phyloP scores from a whole-genome alignment of 2,888 invertebrate genomes.

The Acleris sparsana region DNA sequence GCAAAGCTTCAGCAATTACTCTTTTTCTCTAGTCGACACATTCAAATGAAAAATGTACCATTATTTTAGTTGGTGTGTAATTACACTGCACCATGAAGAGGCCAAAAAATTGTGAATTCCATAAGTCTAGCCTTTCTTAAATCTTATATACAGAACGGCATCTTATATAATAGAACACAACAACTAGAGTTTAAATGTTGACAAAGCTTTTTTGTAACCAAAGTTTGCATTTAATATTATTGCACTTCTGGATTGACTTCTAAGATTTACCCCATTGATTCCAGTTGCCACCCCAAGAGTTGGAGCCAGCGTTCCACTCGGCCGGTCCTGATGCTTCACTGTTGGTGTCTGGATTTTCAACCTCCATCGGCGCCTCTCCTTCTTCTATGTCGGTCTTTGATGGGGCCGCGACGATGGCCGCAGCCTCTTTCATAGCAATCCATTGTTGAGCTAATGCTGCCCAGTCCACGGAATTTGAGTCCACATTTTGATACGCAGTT shows the following conservation, averaged over 20 bases:
- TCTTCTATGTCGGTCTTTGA: constrained; percentile 85
- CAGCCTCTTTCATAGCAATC: constrained; percentile 96
- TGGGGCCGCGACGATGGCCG: constrained; percentile 83
- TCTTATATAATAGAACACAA: too few species aligned
- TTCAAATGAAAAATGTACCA: too few species aligned
- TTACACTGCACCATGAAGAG: too few species aligned
- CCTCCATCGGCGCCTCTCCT: constrained; percentile 95
- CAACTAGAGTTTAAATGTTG: too few species aligned
- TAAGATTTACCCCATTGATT: constrained; percentile 72
- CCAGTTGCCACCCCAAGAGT: constrained; percentile 73
- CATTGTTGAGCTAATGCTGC: constrained; percentile 98
- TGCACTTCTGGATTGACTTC: neutral
- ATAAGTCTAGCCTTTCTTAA: too few species aligned
- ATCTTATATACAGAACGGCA: too few species aligned
- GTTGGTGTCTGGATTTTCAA: constrained; percentile 87
- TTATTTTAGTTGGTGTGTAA: too few species aligned
- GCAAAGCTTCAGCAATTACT: too few species aligned
- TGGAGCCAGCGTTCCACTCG: constrained; percentile 68
- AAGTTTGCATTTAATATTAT: neutral
- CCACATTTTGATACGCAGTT: constrained; percentile 90
- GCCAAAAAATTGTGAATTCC: too few species aligned
- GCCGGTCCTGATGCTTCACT: constrained; percentile 61
- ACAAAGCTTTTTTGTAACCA: neutral
- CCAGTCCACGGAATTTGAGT: constrained; percentile 96
- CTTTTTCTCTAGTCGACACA: too few species aligned